These are phyloP conservation scores for Leptopilina drosophilae DNA, from an alignment of 2,888 invertebrate genomes.

Conservation along the genomic window DNA sequence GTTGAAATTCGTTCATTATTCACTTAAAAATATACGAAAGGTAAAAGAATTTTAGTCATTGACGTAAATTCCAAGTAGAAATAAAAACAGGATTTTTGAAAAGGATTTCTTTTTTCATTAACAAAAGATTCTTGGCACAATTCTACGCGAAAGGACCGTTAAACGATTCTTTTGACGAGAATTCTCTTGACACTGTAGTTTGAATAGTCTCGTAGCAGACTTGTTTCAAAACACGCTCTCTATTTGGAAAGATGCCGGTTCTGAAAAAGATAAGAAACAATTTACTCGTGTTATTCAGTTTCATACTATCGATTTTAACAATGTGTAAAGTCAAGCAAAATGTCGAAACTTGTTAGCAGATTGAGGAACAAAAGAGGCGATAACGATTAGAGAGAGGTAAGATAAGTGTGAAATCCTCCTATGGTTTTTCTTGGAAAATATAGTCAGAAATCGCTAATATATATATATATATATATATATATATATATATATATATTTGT, in stretches of 20 bases:
- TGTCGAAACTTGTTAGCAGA: conserved; percentile 25
- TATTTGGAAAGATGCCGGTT: conserved; percentile 13
- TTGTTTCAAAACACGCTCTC: conserved; percentile 4
- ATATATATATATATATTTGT: too few relatives aligned
- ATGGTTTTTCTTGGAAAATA: conserved; percentile 1
- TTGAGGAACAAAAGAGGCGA: conserved; percentile 34
- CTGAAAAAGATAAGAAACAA: conserved; percentile 23
- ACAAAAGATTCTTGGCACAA: background rate
- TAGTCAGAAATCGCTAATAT: background rate
- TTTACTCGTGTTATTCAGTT: conserved; percentile 20
- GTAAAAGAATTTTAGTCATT: background rate
- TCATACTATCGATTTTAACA: conserved; percentile 10
- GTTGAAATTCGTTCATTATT: too few relatives aligned
- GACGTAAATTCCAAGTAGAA: background rate
- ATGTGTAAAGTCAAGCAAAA: conserved; percentile 24
- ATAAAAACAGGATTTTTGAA: background rate
- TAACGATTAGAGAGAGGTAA: conserved; percentile 1
- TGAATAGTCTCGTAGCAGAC: conserved; percentile 16
- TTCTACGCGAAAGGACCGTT: background rate
- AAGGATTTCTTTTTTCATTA: background rate
- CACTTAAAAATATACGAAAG: background rate
- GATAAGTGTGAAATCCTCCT: conserved; percentile 15
- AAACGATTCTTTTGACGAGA: conserved; percentile 24
- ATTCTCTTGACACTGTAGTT: conserved; percentile 2
- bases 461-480: too few relatives aligned